Evolutionary conservation across 2,888 invertebrate genomes (phyloP), one percentile per base, ranked within the genome.

Genomic region (Agrotis segetum): DNA sequence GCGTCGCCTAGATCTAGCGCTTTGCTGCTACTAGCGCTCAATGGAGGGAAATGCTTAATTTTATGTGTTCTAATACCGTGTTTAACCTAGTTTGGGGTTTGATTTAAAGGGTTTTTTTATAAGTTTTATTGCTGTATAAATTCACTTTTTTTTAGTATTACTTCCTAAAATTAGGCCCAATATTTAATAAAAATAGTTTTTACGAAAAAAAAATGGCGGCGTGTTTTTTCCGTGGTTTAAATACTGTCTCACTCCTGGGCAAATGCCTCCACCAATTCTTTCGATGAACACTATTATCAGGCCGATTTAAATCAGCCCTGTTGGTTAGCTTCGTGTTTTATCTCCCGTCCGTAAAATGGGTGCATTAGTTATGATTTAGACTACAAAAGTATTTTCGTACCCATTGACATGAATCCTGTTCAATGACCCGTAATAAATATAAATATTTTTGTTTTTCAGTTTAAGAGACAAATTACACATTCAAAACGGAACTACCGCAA

Each of bases 21-120:
- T 66, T 64, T 59, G 72, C 77, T 74, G 67, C 64, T 46, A 71
- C 64, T 46, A 71, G 53, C 74, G 55, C 40, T 81, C 68, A 80
- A 80, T 70, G 79, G 74, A 65, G 77, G 81, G 77, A 80, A 80
- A 80, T 74, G 64, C 67, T 80, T 68, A 78, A 68, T 81, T 77
- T 77, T 74, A 77, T 77, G 65, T 73, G 67, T 71, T 55, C 78
- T 80, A 74, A 81, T 77, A 67, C 74, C 47, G 52, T 73, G 61
- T 74, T 80, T 81, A 81, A 34, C 79, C 79, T 47, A 81, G 21
- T 79, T 81, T 19, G 0, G 0, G 19, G 66, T 72, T 69, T 72
- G 66, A 79, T 79, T 77, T 73, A 81, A 49, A 53, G 7, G 21
- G 46, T 61, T 53, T 21, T 67, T 60, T 40, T 75, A 21, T 46